Conservation (phyloP, 2,888 invertebrate genomes). For the Zootermopsis nevadensis region DNA sequence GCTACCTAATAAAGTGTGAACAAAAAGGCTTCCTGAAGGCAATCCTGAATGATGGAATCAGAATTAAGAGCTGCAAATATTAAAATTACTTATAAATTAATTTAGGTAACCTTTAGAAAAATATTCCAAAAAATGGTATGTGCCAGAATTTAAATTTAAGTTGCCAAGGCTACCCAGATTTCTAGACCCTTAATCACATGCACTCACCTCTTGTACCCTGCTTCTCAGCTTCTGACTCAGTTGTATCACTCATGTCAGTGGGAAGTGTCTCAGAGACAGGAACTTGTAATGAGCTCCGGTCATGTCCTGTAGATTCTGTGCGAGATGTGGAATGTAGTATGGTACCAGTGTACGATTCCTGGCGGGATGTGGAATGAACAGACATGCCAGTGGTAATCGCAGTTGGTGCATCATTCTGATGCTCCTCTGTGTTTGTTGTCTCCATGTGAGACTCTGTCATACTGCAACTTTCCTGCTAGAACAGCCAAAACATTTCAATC, state of each 20-base stretch:
- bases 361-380: not conserved
- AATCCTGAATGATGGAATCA: too few relatives aligned
- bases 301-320: constrained; percentile 9
- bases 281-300: constrained; percentile 4
- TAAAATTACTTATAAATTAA: too few relatives aligned
- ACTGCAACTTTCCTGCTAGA: not conserved
- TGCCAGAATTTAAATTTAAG: not conserved
- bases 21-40: too few relatives aligned
- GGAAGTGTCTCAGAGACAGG: constrained; percentile 61
- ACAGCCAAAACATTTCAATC: not conserved
- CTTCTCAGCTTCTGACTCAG: constrained; percentile 83
- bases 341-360: not conserved
- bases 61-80: too few relatives aligned
- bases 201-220: constrained; percentile 64
- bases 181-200: constrained; percentile 20
- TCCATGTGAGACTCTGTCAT: constrained; percentile 5
- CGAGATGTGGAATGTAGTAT: not conserved
- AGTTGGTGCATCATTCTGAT: not conserved
- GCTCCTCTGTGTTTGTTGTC: not conserved
- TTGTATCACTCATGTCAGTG: constrained; percentile 84
- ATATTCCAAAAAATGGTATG: too few relatives aligned
- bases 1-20: too few relatives aligned
- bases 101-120: too few relatives aligned
- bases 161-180: constrained; percentile 49
- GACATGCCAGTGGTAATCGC: not conserved